Percentiles rank a stretch among this genome's conserved stretches.
These are phyloP conservation scores for Ditula angustiorana DNA, from an alignment of 2,888 invertebrate species.

Conservation along the genomic window DNA sequence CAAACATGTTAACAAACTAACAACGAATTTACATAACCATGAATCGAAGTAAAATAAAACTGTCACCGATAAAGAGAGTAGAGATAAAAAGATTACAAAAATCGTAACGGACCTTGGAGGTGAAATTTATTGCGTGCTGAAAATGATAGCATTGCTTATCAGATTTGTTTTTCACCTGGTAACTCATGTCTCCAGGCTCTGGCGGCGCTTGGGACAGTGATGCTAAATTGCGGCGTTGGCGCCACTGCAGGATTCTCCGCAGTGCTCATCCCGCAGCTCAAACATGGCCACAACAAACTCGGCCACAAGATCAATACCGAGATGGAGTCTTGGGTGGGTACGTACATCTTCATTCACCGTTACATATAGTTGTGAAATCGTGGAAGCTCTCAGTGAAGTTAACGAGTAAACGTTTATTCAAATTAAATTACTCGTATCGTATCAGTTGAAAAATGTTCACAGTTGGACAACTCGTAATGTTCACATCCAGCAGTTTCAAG, in stretches of 20 bases:
- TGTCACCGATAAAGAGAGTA: not conserved
- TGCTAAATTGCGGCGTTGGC: slow-evolving; percentile 84
- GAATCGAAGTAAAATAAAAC: not conserved
- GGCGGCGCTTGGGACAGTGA: slow-evolving; percentile 82
- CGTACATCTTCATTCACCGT: slow-evolving; percentile 53
- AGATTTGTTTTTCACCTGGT: not conserved
- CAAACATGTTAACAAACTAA: not conserved
- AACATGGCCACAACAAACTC: slow-evolving; percentile 57
- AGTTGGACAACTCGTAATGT: too few relatives aligned
- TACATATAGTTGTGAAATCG: too few relatives aligned
- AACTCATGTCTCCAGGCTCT: slow-evolving; percentile 70
- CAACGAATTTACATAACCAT: too few relatives aligned
- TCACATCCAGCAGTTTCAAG: not conserved
- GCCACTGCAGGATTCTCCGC: slow-evolving; percentile 88
- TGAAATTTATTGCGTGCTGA: not conserved
- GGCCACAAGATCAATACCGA: slow-evolving; percentile 74
- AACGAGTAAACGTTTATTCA: too few relatives aligned
- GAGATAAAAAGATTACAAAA: not conserved
- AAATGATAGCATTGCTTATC: not conserved
- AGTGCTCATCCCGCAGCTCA: slow-evolving; percentile 86
- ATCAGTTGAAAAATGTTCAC: too few relatives aligned
- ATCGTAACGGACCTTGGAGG: not conserved
- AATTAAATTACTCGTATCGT: too few relatives aligned
- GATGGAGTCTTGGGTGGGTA: slow-evolving; percentile 87
- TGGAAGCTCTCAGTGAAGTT: too few relatives aligned